Evolutionary conservation across 1,140 invertebrate species (phyloP), one percentile per base, ranked within the genome.

Genomic region (Drosophila carrolli): DNA sequence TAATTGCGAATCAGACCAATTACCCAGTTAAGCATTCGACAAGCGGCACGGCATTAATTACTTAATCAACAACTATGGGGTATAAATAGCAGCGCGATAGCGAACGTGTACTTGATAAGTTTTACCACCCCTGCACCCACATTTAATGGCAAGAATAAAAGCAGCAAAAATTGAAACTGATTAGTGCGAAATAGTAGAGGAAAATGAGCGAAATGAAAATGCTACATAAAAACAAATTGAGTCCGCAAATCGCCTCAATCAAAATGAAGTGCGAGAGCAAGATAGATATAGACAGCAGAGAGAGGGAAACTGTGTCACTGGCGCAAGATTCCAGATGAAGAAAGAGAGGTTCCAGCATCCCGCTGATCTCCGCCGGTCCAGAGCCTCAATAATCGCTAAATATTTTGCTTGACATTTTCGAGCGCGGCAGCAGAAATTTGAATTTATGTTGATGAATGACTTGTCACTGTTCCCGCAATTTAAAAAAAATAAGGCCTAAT

Each of bases 251-350:
- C 40, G 55, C 70, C 23, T 75, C 59, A 86, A 78, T 85, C 78
- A 75, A 70, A 66, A 13, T 16, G 37, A 68, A 63, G 27, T 51
- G 23, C 4, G n/a, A n/a, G 5, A 27, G 40, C 23, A 8, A 41
- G 38, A 56, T n/a, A 13, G 27, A 7, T 1, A 35, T 14, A 53
- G 41, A 10, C 41, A 47, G 6, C 41, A 47, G 23, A 27, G 2
- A 47, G 19, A 35, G 8, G 43, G 13, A 75, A 86, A 88, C 71
- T 88, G 76, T 86, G 83, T 86, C 83, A 86, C 58, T 86, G 70
- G 67, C 73, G 41, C 66, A 44, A 61, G 71, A 53, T 19, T 37
- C 14, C 14, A 37, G 50, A 37, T 16, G 14, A 46, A 68, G 65
- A 48, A 14, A 4, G 66, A 38, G 65, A 54, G 6, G 41, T 19